These are phyloP conservation scores for Augochlorella aurata DNA, from an alignment of 2,888 invertebrate genomes.

Conservation along the genomic window DNA sequence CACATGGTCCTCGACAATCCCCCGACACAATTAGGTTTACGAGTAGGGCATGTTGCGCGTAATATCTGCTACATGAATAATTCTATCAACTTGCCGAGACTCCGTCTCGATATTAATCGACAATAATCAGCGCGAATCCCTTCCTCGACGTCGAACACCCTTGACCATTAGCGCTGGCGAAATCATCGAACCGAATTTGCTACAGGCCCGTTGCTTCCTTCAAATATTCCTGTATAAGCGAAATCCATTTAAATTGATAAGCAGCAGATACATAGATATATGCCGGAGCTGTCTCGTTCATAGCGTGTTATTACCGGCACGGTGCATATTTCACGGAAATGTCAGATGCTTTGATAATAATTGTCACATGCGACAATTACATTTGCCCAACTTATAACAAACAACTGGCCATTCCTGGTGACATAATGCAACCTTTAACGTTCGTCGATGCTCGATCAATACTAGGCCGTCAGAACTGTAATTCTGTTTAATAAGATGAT, in stretches of 20 bases:
- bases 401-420: neutral
- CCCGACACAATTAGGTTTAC: constrained; percentile 54
- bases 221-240: neutral
- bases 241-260: constrained; percentile 11
- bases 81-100: constrained; percentile 61
- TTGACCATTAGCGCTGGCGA: constrained; percentile 57
- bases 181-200: constrained; percentile 39
- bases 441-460: neutral
- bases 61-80: constrained; percentile 65
- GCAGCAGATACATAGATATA: neutral
- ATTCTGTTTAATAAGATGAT: neutral
- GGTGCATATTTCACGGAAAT: constrained; percentile 3
- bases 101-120: constrained; percentile 61
- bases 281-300: neutral
- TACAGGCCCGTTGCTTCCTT: neutral
- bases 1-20: constrained; percentile 26
- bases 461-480: neutral
- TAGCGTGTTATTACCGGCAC: neutral
- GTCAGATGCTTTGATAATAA: neutral
- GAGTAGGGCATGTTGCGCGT: constrained; percentile 31
- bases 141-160: constrained; percentile 33
- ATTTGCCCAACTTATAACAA: constrained; percentile 9
- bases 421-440: neutral
- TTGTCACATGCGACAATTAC: neutral
- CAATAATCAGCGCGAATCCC: constrained; percentile 49